Percentiles rank a stretch among this genome's conserved stretches.
Evolutionary conservation across 2,888 invertebrate species (phyloP).

Genomic region (Eilema depressum): DNA sequence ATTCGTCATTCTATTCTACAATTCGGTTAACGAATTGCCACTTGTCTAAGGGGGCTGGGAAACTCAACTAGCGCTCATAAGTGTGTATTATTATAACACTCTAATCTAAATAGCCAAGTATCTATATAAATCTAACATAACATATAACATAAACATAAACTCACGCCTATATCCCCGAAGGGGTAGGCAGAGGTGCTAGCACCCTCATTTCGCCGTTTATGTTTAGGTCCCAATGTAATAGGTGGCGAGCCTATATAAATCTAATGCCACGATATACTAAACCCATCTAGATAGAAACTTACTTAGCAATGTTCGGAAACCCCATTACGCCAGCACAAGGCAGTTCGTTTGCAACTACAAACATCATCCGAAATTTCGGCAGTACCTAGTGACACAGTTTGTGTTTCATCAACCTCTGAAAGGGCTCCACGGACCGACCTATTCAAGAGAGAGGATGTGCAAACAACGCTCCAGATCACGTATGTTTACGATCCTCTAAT

Average conservation of each 20-base stretch:
- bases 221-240: no score
- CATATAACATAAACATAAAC: no score
- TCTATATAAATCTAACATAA: no score
- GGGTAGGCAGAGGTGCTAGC: no score
- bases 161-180: no score
- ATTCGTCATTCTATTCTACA: no score
- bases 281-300: slow-evolving; percentile 36
- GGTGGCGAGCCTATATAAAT: no score
- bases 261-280: slow-evolving; percentile 32
- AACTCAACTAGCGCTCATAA: no score
- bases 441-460: slow-evolving; percentile 70
- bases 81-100: no score
- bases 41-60: no score
- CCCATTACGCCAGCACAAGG: slow-evolving; percentile 69
- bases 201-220: no score
- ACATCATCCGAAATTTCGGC: slow-evolving; percentile 77
- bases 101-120: neutral
- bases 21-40: no score
- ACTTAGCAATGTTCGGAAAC: slow-evolving; percentile 60
- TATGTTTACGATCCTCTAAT: slow-evolving; percentile 72
- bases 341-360: slow-evolving; percentile 73
- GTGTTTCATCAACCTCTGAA: slow-evolving; percentile 82
- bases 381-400: slow-evolving; percentile 80
- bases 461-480: slow-evolving; percentile 71
- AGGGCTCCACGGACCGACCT: slow-evolving; percentile 61